Conservation (phyloP, 2,113 vertebrate species). For the Leptocoma aspasia region DNA sequence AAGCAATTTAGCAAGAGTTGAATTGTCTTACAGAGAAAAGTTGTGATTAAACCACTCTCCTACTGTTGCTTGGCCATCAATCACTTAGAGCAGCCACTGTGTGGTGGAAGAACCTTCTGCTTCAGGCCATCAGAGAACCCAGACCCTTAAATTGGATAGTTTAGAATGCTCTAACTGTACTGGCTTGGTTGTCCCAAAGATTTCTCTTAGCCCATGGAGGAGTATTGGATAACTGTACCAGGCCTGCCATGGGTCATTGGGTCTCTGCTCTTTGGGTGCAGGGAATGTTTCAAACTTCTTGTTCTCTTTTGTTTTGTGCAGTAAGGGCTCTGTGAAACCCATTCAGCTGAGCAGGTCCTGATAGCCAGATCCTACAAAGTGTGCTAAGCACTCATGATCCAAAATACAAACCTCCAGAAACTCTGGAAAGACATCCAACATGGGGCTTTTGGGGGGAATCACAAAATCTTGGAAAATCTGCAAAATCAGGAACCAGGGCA, state of each 20-base stretch:
- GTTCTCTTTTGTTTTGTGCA: background rate
- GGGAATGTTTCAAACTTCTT: background rate
- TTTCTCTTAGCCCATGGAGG: background rate
- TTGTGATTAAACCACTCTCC: background rate
- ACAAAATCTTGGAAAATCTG: background rate
- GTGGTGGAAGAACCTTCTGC: background rate
- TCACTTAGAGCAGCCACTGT: background rate
- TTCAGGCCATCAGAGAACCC: background rate
- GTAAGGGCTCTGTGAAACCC: background rate
- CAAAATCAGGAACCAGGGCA: background rate
- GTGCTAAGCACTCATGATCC: background rate
- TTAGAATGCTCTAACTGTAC: background rate
- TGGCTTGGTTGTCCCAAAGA: background rate
- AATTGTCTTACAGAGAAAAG: background rate
- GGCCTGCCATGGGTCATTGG: background rate
- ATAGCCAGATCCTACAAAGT: background rate
- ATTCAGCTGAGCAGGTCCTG: background rate
- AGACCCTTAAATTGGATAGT: background rate
- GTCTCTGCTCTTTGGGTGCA: background rate
- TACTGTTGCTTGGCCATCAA: background rate
- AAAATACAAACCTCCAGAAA: background rate
- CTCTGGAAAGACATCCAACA: background rate
- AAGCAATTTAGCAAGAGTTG: background rate
- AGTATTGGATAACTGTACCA: background rate
- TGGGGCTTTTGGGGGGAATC: background rate